Base-by-base conservation (phyloP, 2,797 vertebrate species). In the Characodon lateralis region DNA sequence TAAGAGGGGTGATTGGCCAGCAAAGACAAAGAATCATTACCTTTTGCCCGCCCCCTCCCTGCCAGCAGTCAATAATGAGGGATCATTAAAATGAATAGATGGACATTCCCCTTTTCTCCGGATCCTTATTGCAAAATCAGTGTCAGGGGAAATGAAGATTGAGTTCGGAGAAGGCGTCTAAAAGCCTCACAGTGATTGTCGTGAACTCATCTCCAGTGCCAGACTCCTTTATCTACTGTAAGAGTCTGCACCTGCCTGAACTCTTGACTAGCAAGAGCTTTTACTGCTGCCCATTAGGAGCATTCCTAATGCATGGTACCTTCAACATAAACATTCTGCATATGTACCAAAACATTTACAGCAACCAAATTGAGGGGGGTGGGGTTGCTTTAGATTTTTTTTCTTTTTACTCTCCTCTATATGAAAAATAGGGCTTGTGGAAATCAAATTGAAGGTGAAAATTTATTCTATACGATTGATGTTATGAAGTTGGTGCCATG, bases 81-180 rank as follows among this genome's bases (percentile, higher is more conserved):
- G 93, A 95, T 96, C 94, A 95, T 96, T 95, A 96, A 95, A 96
- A 96, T 96, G 94, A 96, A 95, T 95, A 96, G 95, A 95, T 95
- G 94, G 94, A 95, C 94, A 93, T 95, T 94, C 94, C 93, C 93
- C 93, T 93, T 95, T 94, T 95, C 94, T 96, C 94, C 92, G 94
- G 94, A 94, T 94, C 93, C 94, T 95, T 94, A 95, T 95, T 92
- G 94, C 92, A 94, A 94, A 94, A 95, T 95, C 94, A 95, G 94
- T 95, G 95, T 95, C 94, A 95, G 87, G 95, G 95, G 94, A 94
- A 93, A 94, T 93, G 94, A 94, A 93, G 94, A 95, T 95, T 92
- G 94, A 95, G 92, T 90, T 94, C 59, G 86, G 89, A 93, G 94
- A 92, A 95, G 94, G 93, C 93, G 92, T 94, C 93, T 95, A 94